Evolutionary conservation across 2,888 invertebrate genomes (phyloP), one percentile per base, ranked within the genome.

Genomic region (Amphipoea lucens): DNA sequence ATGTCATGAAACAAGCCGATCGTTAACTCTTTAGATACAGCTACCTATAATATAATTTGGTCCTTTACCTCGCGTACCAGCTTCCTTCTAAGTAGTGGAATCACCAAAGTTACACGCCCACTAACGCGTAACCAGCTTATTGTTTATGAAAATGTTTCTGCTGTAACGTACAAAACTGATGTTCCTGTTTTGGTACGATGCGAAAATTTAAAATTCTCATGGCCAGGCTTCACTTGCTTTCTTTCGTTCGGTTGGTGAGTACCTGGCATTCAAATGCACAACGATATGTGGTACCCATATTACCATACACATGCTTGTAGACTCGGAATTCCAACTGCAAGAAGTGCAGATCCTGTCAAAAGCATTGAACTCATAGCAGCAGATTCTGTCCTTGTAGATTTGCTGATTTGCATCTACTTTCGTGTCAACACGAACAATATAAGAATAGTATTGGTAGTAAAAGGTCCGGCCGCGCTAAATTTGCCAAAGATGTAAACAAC

Each of bases 41-140:
- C 40, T 74, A 51, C 6, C 51, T 51, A 36, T n/a, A 12, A 12
- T 17, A 17, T 48, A 42, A n/a, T 48, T 11, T 57, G 71, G 29
- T 68, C 54, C 63, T 40, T 72, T 36, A 76, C 68, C 45, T 48
- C 62, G n/a, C 6, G 12, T 48, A 68, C 7, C 48, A 70, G 71
- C 40, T 60, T 75, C 71, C 45, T 65, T 65, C 60, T 84, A 14
- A 68, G 75, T 51, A 79, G 36, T 62, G 17, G 62, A 68, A 48
- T 57, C 57, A 29, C 84, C 57, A 70, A 48, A 74, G 42, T 69
- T 42, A 73, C 51, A n/a, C n/a, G 78, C n/a, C 45, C 48, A 63
- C 14, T 42, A 42, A 3, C 20, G 12, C 36, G 54, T 42, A n/a
- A n/a, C 11, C n/a, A 36, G 23, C 6, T 54, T n/a, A n/a, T n/a